Percentiles rank a stretch among this genome's conserved stretches.
phyloP scores from a whole-genome alignment of 2,113 vertebrate species.

The Oryzias celebensis region DNA sequence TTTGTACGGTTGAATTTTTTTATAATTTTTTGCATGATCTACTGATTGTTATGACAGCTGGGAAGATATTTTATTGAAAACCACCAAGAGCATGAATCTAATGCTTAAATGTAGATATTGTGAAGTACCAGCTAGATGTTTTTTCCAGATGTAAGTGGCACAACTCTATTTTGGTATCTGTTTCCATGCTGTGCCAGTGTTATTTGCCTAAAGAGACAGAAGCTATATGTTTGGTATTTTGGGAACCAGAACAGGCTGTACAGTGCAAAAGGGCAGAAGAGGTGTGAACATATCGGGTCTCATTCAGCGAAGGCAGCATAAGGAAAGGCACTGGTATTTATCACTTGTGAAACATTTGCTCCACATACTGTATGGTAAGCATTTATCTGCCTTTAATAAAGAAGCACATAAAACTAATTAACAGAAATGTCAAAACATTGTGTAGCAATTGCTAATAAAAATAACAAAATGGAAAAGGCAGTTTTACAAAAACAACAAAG shows the following conservation, averaged over 20 bases:
- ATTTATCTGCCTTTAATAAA: too few relatives aligned
- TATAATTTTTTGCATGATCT: neutral
- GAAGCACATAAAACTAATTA: too few relatives aligned
- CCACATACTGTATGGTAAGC: too few relatives aligned
- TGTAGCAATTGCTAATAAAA: too few relatives aligned
- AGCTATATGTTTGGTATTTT: slow-evolving; percentile 1
- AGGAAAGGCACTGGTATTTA: neutral
- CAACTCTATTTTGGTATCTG: slow-evolving; percentile 11
- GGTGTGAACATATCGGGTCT: slow-evolving; percentile 9
- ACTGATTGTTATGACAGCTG: neutral
- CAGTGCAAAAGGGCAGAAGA: neutral
- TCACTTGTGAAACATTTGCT: neutral
- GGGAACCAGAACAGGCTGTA: neutral
- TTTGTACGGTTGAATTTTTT: slow-evolving; percentile 4
- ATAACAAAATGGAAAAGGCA: too few relatives aligned
- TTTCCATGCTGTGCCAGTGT: neutral
- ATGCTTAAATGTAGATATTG: too few relatives aligned
- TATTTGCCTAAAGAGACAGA: neutral
- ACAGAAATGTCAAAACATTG: too few relatives aligned
- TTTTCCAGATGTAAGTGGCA: slow-evolving; percentile 1
- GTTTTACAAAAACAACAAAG: too few relatives aligned
- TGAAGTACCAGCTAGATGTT: neutral
- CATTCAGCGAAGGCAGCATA: neutral
- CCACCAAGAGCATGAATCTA: too few relatives aligned
- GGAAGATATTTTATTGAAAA: neutral